Evolutionary conservation across 1,140 invertebrate species (phyloP).

Genomic region (Drosophila orena): DNA sequence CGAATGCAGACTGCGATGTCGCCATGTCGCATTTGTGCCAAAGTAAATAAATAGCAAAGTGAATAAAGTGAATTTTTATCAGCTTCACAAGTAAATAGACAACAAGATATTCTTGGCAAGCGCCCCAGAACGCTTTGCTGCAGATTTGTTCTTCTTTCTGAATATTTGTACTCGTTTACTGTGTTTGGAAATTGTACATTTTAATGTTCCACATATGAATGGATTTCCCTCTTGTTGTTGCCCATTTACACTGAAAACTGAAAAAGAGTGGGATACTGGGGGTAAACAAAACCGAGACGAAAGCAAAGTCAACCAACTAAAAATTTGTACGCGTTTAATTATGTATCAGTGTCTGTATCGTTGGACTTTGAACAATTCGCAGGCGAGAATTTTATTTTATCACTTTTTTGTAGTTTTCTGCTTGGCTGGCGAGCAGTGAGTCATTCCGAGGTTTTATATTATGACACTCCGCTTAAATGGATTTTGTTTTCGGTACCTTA

Average conservation of each 20-base stretch:
- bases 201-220: constrained; percentile 70
- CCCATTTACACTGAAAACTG: constrained; percentile 63
- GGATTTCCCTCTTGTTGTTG: constrained; percentile 59
- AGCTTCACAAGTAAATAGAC: constrained; percentile 73
- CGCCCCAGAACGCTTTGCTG: constrained; percentile 24
- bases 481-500: constrained; percentile 38
- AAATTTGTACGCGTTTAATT: constrained; percentile 44
- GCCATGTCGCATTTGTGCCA: constrained; percentile 52
- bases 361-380: constrained; percentile 14
- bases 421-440: constrained; percentile 17
- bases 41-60: constrained; percentile 64
- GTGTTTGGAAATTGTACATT: constrained; percentile 64
- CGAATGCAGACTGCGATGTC: constrained; percentile 22
- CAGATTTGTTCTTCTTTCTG: constrained; percentile 28
- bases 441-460: constrained; percentile 20
- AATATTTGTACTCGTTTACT: constrained; percentile 35
- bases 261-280: neutral
- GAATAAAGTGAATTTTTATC: constrained; percentile 81
- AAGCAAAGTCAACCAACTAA: constrained; percentile 40
- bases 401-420: constrained; percentile 31
- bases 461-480: constrained; percentile 46
- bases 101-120: constrained; percentile 71
- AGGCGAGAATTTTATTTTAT: constrained; percentile 30
- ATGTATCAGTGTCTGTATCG: constrained; percentile 14
- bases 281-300: constrained; percentile 52